These are phyloP conservation scores for Drosophila sp. DNA, from an alignment of 1,140 invertebrate species.

Conservation along the genomic window DNA sequence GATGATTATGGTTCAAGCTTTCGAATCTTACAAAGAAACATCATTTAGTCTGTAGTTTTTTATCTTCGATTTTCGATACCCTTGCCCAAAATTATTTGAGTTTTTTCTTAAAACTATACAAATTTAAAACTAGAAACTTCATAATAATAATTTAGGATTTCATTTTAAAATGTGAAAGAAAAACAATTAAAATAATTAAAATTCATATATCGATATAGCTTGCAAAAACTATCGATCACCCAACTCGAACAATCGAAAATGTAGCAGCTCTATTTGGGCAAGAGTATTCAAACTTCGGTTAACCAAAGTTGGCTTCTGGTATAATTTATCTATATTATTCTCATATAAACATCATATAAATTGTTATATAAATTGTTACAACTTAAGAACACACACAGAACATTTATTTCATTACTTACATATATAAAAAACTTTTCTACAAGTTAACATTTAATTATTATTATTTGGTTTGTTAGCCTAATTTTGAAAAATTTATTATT, in stretches of 20 bases:
- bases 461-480: neutral
- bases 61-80: neutral
- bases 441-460: slow-evolving; percentile 12
- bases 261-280: neutral
- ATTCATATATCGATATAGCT: too few species aligned
- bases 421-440: slow-evolving; percentile 1
- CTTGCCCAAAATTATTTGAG: neutral
- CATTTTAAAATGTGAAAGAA: too few species aligned
- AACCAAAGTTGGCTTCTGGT: neutral
- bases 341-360: slow-evolving; percentile 21
- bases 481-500: neutral
- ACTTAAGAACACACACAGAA: slow-evolving; percentile 2
- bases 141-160: too few species aligned
- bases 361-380: neutral
- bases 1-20: slow-evolving; percentile 6
- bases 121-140: too few species aligned
- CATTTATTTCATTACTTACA: neutral
- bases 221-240: too few species aligned
- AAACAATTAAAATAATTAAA: too few species aligned
- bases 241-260: too few species aligned
- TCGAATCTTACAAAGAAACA: neutral
- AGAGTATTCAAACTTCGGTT: neutral
- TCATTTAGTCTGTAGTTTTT: neutral
- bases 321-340: neutral
- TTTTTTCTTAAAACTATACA: too few species aligned